phyloP scores from a whole-genome alignment of 2,113 vertebrate species.

The Otus sunia region DNA sequence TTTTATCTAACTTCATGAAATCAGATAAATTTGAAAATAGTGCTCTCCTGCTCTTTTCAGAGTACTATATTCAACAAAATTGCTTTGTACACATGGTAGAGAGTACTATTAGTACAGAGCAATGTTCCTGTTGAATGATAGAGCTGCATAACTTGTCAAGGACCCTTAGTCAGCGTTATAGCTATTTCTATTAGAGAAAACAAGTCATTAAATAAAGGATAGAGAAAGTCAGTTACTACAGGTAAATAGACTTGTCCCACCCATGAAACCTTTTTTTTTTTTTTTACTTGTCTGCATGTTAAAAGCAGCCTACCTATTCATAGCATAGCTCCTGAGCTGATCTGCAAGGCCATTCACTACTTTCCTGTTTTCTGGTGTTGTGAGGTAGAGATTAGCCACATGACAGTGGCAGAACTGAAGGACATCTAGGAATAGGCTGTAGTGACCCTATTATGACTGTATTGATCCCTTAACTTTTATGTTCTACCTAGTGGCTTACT shows the following conservation, averaged over 20 bases:
- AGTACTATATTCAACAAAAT: neutral
- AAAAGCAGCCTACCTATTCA: neutral
- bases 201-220: neutral
- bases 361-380: neutral
- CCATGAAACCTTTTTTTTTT: neutral
- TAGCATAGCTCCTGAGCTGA: neutral
- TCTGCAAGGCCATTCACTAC: neutral
- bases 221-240: neutral
- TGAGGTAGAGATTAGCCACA: neutral
- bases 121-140: neutral
- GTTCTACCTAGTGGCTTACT: neutral
- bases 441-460: fast-evolving
- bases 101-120: neutral
- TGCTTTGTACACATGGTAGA: neutral
- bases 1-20: neutral
- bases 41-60: neutral
- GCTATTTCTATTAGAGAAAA: neutral
- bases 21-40: neutral
- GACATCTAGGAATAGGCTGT: neutral
- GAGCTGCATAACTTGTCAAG: neutral
- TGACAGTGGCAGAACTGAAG: neutral
- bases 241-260: neutral
- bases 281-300: neutral
- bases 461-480: neutral
- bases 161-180: neutral